A percentile compares a stretch with the other conserved stretches of the same genome.
Conservation (phyloP, 2,113 vertebrate genomes). For the Heloderma charlesbogerti region DNA sequence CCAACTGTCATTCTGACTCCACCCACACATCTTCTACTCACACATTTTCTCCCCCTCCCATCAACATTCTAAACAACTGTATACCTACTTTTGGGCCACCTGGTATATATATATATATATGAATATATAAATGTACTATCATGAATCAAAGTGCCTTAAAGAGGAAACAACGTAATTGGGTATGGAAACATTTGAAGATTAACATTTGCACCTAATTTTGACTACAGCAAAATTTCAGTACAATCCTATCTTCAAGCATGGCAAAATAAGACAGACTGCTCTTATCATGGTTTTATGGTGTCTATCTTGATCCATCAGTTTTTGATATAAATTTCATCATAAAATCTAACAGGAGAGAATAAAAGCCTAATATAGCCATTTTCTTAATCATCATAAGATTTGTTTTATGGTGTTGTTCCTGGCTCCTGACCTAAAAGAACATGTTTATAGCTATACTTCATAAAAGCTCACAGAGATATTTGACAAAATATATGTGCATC, state of each 20-base stretch:
- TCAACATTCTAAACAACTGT: too few relatives aligned
- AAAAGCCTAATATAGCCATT: not conserved
- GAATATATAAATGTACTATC: not conserved
- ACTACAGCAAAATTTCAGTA: not conserved
- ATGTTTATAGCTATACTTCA: not conserved
- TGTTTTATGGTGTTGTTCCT: not conserved
- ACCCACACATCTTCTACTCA: too few relatives aligned
- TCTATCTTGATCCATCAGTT: not conserved
- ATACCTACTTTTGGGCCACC: too few relatives aligned
- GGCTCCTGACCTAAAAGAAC: conserved; percentile 19
- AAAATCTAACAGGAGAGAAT: conserved; percentile 21
- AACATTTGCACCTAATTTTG: not conserved
- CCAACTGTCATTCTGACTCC: too few relatives aligned
- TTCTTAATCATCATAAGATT: conserved; percentile 2
- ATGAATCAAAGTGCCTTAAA: not conserved
- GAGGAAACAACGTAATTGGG: not conserved
- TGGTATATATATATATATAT: too few relatives aligned
- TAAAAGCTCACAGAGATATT: conserved; percentile 1
- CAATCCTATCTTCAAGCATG: not conserved
- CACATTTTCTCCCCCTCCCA: too few relatives aligned
- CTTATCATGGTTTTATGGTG: conserved; percentile 30
- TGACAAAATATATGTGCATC: not conserved
- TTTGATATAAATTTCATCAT: conserved; percentile 38
- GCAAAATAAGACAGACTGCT: not conserved
- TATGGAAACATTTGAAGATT: not conserved